Evolutionary conservation across 1,140 invertebrate species (phyloP).

Genomic region (Leptoteleia sp.): DNA sequence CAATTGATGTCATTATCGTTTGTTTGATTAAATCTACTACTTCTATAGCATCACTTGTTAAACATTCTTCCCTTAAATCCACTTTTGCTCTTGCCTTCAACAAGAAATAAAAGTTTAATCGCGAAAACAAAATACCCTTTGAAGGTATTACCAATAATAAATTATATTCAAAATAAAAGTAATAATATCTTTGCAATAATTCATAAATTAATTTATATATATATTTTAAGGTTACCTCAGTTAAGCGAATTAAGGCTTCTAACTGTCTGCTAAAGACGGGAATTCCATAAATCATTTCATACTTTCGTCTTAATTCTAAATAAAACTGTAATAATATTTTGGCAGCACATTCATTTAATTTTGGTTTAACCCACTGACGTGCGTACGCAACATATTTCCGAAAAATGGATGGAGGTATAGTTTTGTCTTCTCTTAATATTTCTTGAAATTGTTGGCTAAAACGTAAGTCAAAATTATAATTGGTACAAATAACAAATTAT

Average conservation of each 20-base stretch:
- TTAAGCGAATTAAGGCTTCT: constrained; percentile 93
- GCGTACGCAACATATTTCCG: constrained; percentile 96
- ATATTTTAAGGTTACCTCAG: constrained; percentile 83
- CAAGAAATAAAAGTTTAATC: no score
- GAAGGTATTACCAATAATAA: no score
- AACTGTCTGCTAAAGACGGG: constrained; percentile 92
- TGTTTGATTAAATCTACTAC: constrained; percentile 92
- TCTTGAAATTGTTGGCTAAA: constrained; percentile 85
- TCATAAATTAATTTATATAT: no score
- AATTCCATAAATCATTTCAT: constrained; percentile 82
- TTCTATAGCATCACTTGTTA: constrained; percentile 90
- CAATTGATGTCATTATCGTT: constrained; percentile 88
- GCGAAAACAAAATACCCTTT: no score
- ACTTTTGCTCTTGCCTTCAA: constrained; percentile 90
- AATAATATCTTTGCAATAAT: no score
- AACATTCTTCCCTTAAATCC: constrained; percentile 91
- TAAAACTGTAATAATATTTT: constrained; percentile 90
- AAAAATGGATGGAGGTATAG: constrained; percentile 88
- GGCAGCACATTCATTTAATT: constrained; percentile 87
- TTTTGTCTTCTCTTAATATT: constrained; percentile 83
- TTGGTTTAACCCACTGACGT: constrained; percentile 92
- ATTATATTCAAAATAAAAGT: no score
- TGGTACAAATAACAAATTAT: no score
- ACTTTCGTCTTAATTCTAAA: constrained; percentile 86
- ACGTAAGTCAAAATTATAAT: constrained; percentile 27